These are phyloP conservation scores for Corynorhinus townsendii DNA, from an alignment of 2,113 vertebrate species.

Conservation along the genomic window DNA sequence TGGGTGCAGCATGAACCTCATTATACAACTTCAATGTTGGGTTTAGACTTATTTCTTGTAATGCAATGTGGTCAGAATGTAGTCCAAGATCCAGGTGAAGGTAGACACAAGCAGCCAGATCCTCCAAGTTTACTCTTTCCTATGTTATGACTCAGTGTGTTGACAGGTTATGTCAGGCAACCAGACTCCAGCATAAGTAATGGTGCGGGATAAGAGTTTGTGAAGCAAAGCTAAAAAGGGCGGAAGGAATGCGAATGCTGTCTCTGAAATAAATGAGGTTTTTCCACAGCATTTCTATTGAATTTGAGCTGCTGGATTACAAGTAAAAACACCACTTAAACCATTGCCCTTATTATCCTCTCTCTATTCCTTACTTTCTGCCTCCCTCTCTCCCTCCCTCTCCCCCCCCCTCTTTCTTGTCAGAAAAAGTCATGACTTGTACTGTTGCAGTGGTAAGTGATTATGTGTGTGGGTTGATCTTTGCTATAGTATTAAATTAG, in stretches of 20 bases:
- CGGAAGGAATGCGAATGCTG: not conserved
- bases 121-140: not conserved
- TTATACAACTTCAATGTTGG: not conserved
- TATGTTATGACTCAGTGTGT: not conserved
- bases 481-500: not conserved
- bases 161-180: conserved; percentile 22
- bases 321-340: not conserved
- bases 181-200: not conserved
- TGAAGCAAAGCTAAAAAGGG: not conserved
- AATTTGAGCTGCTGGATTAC: not conserved
- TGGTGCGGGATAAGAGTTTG: not conserved
- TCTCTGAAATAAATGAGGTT: not conserved
- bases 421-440: not conserved
- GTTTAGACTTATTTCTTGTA: not conserved
- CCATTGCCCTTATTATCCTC: no score
- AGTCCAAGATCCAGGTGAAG: not conserved
- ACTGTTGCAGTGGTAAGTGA: not conserved
- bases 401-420: not conserved
- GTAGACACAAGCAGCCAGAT: not conserved
- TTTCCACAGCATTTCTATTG: not conserved
- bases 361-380: no score
- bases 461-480: not conserved
- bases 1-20: not conserved
- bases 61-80: not conserved
- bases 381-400: no score